Conservation (phyloP, 2,797 vertebrate species). For the Falco peregrinus region DNA sequence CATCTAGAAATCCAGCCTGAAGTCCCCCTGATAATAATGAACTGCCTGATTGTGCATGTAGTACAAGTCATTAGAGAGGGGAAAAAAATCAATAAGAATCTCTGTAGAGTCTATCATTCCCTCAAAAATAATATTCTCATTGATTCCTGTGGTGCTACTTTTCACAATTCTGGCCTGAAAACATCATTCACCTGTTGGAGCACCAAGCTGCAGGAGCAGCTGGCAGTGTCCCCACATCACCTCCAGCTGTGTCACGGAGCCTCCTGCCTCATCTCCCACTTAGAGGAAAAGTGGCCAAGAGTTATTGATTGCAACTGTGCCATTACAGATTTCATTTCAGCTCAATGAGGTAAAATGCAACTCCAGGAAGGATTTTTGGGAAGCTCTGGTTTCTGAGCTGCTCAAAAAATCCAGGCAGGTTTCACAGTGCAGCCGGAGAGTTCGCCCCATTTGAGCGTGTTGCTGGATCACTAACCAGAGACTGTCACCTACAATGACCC, state of each 20-base stretch:
- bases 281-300: neutral
- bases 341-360: neutral
- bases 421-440: neutral
- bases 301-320: neutral
- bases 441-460: fast-evolving
- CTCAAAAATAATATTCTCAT: conserved; percentile 64
- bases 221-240: neutral
- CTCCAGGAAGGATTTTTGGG: neutral
- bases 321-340: neutral
- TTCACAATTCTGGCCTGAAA: neutral
- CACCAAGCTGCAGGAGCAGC: conserved; percentile 10
- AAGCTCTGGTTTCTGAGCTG: neutral
- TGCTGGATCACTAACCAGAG: neutral
- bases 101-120: conserved; percentile 15
- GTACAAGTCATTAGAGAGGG: conserved; percentile 58
- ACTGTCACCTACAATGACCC: neutral
- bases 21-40: conserved; percentile 50
- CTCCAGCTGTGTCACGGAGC: neutral
- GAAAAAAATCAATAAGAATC: conserved; percentile 49
- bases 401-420: neutral
- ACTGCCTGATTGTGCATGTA: conserved; percentile 47
- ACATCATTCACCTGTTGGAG: conserved; percentile 42
- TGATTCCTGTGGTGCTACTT: conserved; percentile 32
- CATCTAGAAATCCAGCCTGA: conserved; percentile 17
- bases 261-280: conserved; percentile 7